Conservation (phyloP, 2,797 vertebrate species). For the Sylvilagus floridanus region DNA sequence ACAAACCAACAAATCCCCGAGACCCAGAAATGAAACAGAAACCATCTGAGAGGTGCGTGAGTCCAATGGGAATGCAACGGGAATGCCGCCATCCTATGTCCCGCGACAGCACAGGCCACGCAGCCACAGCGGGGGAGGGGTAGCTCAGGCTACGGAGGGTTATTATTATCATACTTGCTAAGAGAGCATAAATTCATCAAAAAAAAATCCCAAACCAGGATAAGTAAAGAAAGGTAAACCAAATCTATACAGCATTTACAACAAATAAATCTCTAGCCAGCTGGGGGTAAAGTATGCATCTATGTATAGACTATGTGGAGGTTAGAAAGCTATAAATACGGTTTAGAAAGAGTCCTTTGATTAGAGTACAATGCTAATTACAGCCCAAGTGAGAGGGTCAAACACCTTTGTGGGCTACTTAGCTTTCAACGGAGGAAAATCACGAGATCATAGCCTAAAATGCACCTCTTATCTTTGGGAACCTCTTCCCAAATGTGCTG, state of each 20-base stretch:
- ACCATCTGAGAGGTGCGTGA: constrained; percentile 66
- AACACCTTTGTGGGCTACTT: constrained; percentile 67
- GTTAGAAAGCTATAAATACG: constrained; percentile 82
- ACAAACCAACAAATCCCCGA: constrained; percentile 1
- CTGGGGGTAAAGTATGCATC: constrained; percentile 79
- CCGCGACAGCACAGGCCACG: neutral
- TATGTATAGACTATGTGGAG: constrained; percentile 84
- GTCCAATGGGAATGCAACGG: constrained; percentile 70
- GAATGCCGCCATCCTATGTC: constrained; percentile 40
- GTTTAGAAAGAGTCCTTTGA: constrained; percentile 77
- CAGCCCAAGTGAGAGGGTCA: constrained; percentile 66
- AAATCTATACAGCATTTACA: constrained; percentile 91
- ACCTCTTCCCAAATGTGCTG: constrained; percentile 33
- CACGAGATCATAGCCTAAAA: constrained; percentile 30
- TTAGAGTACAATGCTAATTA: constrained; percentile 77
- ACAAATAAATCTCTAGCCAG: constrained; percentile 86
- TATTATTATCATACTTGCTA: constrained; percentile 85
- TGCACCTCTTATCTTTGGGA: neutral
- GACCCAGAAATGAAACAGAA: constrained; percentile 43
- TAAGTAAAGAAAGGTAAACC: constrained; percentile 84
- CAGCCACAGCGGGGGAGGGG: constrained; percentile 39
- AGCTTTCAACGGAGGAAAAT: constrained; percentile 71
- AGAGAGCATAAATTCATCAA: constrained; percentile 76
- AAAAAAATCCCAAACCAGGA: constrained; percentile 80
- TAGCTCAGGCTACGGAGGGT: constrained; percentile 72